These are phyloP conservation scores for Gonioctena quinquepunctata DNA, from an alignment of 1,140 invertebrate species.

Conservation along the genomic window DNA sequence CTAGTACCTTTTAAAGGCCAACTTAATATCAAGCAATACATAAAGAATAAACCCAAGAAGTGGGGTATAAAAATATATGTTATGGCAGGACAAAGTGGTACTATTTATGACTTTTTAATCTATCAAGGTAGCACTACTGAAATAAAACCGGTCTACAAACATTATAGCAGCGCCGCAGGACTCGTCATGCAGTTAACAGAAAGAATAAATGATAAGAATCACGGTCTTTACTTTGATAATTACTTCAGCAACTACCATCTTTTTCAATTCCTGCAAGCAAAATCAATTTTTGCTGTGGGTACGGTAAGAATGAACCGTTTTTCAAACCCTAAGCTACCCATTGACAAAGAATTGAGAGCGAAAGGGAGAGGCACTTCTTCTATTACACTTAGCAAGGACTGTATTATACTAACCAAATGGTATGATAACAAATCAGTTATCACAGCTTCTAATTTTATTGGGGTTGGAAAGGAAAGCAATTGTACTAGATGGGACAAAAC, in stretches of 20 bases:
- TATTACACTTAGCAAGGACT: slow-evolving; percentile 5
- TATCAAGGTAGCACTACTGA: slow-evolving; percentile 37
- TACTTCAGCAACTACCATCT: slow-evolving; percentile 53
- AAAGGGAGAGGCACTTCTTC: slow-evolving; percentile 19
- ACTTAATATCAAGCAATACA: slow-evolving; percentile 31
- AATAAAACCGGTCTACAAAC: slow-evolving; percentile 26
- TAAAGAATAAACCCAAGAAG: slow-evolving; percentile 27
- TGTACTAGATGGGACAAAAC: slow-evolving; percentile 44
- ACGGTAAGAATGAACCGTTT: slow-evolving; percentile 52
- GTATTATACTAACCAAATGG: slow-evolving; percentile 24
- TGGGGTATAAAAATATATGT: slow-evolving; percentile 36
- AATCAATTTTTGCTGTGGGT: slow-evolving; percentile 46
- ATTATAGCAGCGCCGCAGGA: slow-evolving; percentile 17
- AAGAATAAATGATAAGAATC: slow-evolving; percentile 18
- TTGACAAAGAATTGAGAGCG: slow-evolving; percentile 42
- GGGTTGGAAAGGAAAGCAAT: slow-evolving; percentile 43
- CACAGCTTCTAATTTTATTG: slow-evolving; percentile 56
- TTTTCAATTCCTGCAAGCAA: slow-evolving; percentile 39
- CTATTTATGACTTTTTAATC: slow-evolving; percentile 33
- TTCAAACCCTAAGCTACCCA: slow-evolving; percentile 45
- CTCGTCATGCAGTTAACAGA: slow-evolving; percentile 23
- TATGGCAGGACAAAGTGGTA: slow-evolving; percentile 23
- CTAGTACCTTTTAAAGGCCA: slow-evolving; percentile 49
- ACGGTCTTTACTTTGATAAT: slow-evolving; percentile 38
- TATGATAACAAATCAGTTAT: slow-evolving; percentile 51